phyloP scores from a whole-genome alignment of 1,140 invertebrate species.

The Nasonia giraulti region DNA sequence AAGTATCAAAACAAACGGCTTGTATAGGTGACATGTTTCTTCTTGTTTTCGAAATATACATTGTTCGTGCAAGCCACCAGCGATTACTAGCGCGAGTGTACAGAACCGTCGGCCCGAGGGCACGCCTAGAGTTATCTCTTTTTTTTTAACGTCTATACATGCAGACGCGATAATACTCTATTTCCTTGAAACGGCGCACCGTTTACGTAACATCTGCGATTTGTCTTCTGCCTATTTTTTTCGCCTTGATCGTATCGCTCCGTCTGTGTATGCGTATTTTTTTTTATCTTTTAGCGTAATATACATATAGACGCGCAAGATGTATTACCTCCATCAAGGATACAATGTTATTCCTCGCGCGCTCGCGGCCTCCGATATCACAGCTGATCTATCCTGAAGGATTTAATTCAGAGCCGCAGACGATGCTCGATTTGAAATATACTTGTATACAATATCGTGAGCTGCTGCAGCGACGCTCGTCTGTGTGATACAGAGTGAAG shows the following conservation, averaged over 20 bases:
- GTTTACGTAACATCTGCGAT: conserved; percentile 35
- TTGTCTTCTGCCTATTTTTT: conserved; percentile 37
- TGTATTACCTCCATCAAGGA: conserved; percentile 19
- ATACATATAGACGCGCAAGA: background rate
- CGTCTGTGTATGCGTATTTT: background rate
- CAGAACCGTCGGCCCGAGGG: background rate
- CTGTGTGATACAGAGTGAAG: background rate
- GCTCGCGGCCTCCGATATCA: background rate
- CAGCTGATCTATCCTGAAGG: too few species aligned
- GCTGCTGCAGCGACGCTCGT: background rate
- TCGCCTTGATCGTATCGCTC: conserved; percentile 39
- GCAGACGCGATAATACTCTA: conserved; percentile 34
- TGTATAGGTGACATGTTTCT: too few species aligned
- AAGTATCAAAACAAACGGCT: too few species aligned
- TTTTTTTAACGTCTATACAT: background rate
- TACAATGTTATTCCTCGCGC: conserved; percentile 6
- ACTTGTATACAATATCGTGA: background rate
- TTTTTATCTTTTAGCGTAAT: background rate
- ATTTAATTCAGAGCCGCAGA: background rate
- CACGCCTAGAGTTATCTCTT: background rate
- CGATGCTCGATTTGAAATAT: background rate
- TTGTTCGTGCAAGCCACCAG: too few species aligned
- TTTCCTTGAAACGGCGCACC: conserved; percentile 36
- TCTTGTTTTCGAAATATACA: too few species aligned
- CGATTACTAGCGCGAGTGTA: too few species aligned